Conservation (phyloP, 2,797 vertebrate species). For the Labeo calbasu region DNA sequence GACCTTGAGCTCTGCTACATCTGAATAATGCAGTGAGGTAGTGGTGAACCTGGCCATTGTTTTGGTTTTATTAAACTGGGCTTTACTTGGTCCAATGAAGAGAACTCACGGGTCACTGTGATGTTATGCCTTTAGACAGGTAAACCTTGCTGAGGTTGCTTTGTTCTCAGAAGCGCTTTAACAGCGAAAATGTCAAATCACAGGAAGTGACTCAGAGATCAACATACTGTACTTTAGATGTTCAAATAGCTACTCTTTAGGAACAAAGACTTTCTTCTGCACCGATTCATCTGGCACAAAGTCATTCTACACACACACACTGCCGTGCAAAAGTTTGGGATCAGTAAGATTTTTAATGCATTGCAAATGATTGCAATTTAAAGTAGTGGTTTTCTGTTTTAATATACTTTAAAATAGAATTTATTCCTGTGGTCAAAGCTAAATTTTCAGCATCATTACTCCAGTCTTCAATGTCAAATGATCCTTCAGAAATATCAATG, state of each 20-base stretch:
- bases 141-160: conserved; percentile 27
- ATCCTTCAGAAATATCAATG: too few relatives aligned
- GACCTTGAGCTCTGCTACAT: conserved; percentile 58
- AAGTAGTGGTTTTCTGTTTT: too few relatives aligned
- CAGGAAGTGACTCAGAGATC: conserved; percentile 22
- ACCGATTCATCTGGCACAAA: background rate
- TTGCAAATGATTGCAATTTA: too few relatives aligned
- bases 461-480: too few relatives aligned
- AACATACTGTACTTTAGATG: background rate
- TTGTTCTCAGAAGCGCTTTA: background rate
- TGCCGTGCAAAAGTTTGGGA: too few relatives aligned
- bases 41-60: conserved; percentile 22
- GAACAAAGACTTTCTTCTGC: conserved; percentile 3
- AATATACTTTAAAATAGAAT: too few relatives aligned
- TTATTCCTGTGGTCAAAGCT: too few relatives aligned
- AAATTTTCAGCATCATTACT: too few relatives aligned
- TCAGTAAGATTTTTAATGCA: too few relatives aligned
- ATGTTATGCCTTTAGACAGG: conserved; percentile 36
- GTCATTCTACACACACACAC: background rate
- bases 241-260: conserved; percentile 4
- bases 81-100: conserved; percentile 38
- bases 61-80: conserved; percentile 52
- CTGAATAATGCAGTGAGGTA: conserved; percentile 48
- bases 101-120: conserved; percentile 36
- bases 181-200: conserved; percentile 18